phyloP scores from a whole-genome alignment of 2,113 vertebrate species.

The Girardinichthys multiradiatus region DNA sequence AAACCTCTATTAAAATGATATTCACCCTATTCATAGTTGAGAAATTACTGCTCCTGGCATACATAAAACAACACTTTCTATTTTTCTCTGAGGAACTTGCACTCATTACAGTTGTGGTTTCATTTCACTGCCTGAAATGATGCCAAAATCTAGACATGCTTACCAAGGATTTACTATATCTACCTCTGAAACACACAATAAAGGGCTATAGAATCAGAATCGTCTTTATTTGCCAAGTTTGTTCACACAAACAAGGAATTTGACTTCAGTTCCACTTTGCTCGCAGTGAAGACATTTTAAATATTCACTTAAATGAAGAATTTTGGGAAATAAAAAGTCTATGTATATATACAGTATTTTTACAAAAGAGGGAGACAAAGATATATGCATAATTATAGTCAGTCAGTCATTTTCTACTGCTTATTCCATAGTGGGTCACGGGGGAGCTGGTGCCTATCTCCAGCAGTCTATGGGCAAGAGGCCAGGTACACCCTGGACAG shows the following conservation, averaged over 20 bases:
- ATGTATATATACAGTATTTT: too few species aligned
- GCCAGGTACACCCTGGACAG: too few species aligned
- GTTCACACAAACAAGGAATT: background rate
- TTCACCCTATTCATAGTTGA: conserved; percentile 56
- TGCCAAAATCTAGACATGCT: conserved; percentile 23
- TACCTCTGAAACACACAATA: background rate
- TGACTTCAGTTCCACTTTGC: background rate
- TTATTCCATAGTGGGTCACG: too few species aligned
- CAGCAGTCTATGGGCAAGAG: too few species aligned
- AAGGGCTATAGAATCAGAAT: background rate
- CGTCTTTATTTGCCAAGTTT: background rate
- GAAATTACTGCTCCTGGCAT: conserved; percentile 46
- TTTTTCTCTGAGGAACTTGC: conserved; percentile 36
- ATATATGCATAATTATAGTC: too few species aligned
- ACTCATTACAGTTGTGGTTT: conserved; percentile 48
- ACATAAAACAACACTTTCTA: conserved; percentile 36
- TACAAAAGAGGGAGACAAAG: too few species aligned
- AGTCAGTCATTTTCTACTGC: too few species aligned
- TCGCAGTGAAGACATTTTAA: background rate
- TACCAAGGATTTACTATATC: conserved; percentile 1
- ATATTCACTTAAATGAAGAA: too few species aligned
- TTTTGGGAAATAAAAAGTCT: too few species aligned
- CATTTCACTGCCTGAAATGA: conserved; percentile 41
- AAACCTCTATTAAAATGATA: conserved; percentile 55
- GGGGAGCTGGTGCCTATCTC: too few species aligned